Evolutionary conservation across 2,888 invertebrate genomes (phyloP).

Genomic region (Nymphalis c-album): DNA sequence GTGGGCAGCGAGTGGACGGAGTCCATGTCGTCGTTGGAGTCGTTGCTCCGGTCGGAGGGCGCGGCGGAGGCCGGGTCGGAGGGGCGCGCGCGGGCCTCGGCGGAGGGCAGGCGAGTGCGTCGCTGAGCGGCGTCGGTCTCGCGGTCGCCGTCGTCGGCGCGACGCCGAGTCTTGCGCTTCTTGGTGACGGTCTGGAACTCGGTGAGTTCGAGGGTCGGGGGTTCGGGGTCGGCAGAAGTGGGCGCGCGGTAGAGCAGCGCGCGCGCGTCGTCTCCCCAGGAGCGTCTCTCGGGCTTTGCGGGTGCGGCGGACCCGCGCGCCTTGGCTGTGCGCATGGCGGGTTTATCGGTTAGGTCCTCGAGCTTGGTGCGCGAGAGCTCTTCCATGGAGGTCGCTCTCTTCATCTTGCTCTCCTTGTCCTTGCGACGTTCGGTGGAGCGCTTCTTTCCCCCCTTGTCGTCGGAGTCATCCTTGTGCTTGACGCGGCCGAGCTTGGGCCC

Average conservation of each 20-base stretch:
- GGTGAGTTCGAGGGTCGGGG: slow-evolving; percentile 80
- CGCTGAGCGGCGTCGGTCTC: slow-evolving; percentile 47
- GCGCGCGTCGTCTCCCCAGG: slow-evolving; percentile 85
- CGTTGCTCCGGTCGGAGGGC: slow-evolving; percentile 90
- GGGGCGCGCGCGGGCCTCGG: slow-evolving; percentile 49
- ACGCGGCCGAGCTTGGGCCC: slow-evolving; percentile 59
- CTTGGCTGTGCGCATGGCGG: slow-evolving; percentile 81
- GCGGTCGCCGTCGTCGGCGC: slow-evolving; percentile 70
- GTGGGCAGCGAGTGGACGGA: slow-evolving; percentile 92
- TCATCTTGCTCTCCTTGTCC: slow-evolving; percentile 71
- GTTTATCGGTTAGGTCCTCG: slow-evolving; percentile 84
- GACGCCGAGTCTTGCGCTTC: slow-evolving; percentile 89
- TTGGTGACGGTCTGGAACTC: slow-evolving; percentile 93
- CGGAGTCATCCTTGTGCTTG: slow-evolving; percentile 70
- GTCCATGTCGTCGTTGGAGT: slow-evolving; percentile 90
- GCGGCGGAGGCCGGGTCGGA: slow-evolving; percentile 84
- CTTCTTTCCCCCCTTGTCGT: slow-evolving; percentile 74
- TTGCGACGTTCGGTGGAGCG: slow-evolving; percentile 76
- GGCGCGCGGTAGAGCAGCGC: slow-evolving; percentile 52
- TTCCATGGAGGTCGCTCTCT: slow-evolving; percentile 90
- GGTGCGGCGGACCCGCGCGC: slow-evolving; percentile 41
- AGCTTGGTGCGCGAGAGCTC: slow-evolving; percentile 89
- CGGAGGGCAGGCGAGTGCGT: slow-evolving; percentile 70
- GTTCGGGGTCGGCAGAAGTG: slow-evolving; percentile 41
- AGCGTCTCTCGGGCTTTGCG: slow-evolving; percentile 79